A percentile compares a stretch with the other conserved stretches of the same genome.
phyloP scores from a whole-genome alignment of 2,888 invertebrate genomes.

The Tetramorium bicarinatum region DNA sequence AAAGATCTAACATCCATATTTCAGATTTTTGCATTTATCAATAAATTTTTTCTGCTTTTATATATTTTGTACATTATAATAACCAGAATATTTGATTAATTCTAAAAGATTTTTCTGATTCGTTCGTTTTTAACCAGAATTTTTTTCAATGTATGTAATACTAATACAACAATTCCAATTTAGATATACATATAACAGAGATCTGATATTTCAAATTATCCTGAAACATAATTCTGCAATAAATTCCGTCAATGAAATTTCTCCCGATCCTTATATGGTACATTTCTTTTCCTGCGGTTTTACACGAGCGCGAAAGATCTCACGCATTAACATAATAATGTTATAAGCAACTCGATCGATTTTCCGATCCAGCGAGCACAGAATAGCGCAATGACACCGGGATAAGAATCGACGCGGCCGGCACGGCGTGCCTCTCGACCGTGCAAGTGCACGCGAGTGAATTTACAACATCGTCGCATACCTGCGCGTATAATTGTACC shows the following conservation, averaged over 20 bases:
- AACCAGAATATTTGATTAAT: too few relatives aligned
- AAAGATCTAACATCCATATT: not conserved
- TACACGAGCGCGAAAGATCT: not conserved
- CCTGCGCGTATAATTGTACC: constrained; percentile 43
- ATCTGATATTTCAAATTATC: not conserved
- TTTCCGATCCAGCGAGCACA: not conserved
- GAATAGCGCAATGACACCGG: not conserved
- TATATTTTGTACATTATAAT: too few relatives aligned
- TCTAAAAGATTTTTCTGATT: too few relatives aligned
- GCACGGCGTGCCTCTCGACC: not conserved
- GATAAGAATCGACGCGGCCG: constrained; percentile 6
- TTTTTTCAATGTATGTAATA: not conserved
- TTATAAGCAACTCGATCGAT: constrained; percentile 18
- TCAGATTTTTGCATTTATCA: not conserved
- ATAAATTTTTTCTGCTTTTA: not conserved
- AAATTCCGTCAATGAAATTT: not conserved
- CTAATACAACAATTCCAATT: not conserved
- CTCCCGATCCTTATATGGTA: not conserved
- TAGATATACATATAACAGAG: not conserved
- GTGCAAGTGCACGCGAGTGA: not conserved
- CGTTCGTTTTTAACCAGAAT: too few relatives aligned
- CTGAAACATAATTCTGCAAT: not conserved
- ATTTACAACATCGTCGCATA: constrained; percentile 32
- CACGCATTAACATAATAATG: constrained; percentile 26
- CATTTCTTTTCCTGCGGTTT: not conserved